A percentile compares a stretch with the other conserved stretches of the same genome.
Evolutionary conservation across 2,888 invertebrate species (phyloP).

Genomic region (Tortricodes alternella): DNA sequence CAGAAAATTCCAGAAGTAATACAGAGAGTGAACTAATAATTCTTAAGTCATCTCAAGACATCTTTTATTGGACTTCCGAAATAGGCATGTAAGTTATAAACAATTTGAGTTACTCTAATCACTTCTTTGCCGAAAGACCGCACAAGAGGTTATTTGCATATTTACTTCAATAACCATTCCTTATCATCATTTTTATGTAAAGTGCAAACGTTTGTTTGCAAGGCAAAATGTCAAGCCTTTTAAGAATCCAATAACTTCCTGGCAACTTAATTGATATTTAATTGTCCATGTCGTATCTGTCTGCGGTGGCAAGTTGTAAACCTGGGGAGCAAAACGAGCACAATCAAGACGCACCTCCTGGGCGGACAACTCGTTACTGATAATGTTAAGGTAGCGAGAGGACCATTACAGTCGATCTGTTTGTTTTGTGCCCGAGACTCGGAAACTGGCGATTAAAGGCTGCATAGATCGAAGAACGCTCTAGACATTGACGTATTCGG

Average conservation of each 20-base stretch:
- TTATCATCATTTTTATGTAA: too few relatives aligned
- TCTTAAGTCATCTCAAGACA: too few relatives aligned
- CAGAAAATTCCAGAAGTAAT: too few relatives aligned
- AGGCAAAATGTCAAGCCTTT: conserved; percentile 9
- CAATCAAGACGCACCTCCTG: conserved; percentile 27
- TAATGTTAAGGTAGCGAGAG: conserved; percentile 39
- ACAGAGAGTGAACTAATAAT: too few relatives aligned
- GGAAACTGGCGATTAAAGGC: conserved; percentile 59
- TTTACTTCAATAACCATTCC: neutral
- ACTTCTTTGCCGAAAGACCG: too few relatives aligned
- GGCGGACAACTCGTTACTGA: conserved; percentile 37
- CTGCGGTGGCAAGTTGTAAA: conserved; percentile 20
- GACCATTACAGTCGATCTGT: conserved; percentile 60
- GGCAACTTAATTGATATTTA: conserved; percentile 17
- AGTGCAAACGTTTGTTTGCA: neutral
- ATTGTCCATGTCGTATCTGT: conserved; percentile 11
- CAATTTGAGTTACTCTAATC: too few relatives aligned
- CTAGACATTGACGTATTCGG: neutral
- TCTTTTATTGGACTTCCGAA: too few relatives aligned
- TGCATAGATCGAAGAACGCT: neutral
- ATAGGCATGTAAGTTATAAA: too few relatives aligned
- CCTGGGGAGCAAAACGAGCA: conserved; percentile 7
- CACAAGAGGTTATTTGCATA: too few relatives aligned
- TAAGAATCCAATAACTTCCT: neutral
- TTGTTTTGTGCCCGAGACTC: conserved; percentile 61